Base-by-base conservation (phyloP, 2,888 invertebrate genomes). In the Nemotelus pantherinus region DNA sequence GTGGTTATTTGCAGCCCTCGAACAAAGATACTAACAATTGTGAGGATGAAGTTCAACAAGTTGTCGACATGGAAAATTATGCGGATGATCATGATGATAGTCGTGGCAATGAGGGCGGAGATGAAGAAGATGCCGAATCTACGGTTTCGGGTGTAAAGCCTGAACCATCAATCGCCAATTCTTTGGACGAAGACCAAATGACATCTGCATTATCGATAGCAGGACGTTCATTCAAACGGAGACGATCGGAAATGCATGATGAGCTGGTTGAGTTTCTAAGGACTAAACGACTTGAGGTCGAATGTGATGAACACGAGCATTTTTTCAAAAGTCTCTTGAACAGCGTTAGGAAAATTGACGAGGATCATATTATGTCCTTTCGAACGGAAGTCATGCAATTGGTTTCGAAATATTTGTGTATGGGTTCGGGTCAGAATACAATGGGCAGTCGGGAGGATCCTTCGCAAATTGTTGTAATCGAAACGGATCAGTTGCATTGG, bases 401-500 rank as follows among this genome's bases (percentile, higher is more conserved):
- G 44, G 76, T 81, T 10, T 80, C 80, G 80, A 82, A 82, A 77
- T 82, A 80, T 77, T 76, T 80, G 48, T 79, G 80, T 72, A 80
- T 82, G 74, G 81, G 81, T 77, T 79, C 68, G n/a, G 58, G 55
- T n/a, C 57, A 68, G 39, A 53, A 53, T 41, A 3, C 39, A 25
- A 45, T 39, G 39, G 79, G 77, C 57, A 79, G 63, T 3, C 53
- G 57, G 58, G 72, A 68, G 9, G 57, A 57, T 2, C 39, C 43
- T 50, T 80, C 80, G 6, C 77, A 81, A 67, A 80, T 81, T 48
- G 79, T 81, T 5, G 80, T 81, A 2, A 80, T 81, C 44, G 81
- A 81, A 57, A 81, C 81, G 3, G 81, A 80, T 6, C 81, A 82
- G 48, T 77, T 81, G 10, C 81, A 82, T 67, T 82, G 82, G 82